Evolutionary conservation across 1,140 invertebrate genomes (phyloP).

Genomic region (Trachymyrmex cornetzi): DNA sequence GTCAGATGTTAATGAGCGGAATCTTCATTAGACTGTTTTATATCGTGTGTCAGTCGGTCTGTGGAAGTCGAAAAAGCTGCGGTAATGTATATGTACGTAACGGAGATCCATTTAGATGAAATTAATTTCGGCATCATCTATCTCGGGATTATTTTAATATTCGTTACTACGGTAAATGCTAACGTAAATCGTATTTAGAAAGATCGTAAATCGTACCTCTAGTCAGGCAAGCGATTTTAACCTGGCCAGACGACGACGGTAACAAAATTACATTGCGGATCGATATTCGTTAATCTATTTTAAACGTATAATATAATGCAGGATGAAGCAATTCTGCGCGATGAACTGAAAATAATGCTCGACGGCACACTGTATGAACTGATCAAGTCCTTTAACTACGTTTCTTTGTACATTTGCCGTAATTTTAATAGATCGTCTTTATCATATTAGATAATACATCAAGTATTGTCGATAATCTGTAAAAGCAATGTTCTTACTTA

Average conservation of each 20-base stretch:
- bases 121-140: slow-evolving; percentile 17
- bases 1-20: slow-evolving; percentile 72
- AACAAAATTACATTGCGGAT: slow-evolving; percentile 50
- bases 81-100: neutral
- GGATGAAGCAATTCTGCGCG: slow-evolving; percentile 10
- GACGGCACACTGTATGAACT: neutral
- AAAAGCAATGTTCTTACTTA: neutral
- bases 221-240: slow-evolving; percentile 46
- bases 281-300: slow-evolving; percentile 49
- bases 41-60: slow-evolving; percentile 22
- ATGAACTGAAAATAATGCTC: slow-evolving; percentile 37
- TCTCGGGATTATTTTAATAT: slow-evolving; percentile 13
- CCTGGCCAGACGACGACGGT: slow-evolving; percentile 24
- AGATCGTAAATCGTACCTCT: slow-evolving; percentile 25
- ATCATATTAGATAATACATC: neutral
- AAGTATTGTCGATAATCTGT: neutral
- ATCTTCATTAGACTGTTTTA: slow-evolving; percentile 69
- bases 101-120: neutral
- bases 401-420: neutral
- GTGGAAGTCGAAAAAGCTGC: slow-evolving; percentile 37
- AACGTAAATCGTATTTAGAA: slow-evolving; percentile 8
- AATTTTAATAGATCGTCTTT: neutral
- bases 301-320: slow-evolving; percentile 35
- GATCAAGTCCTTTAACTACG: neutral
- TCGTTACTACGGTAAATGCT: neutral